Percentiles rank a stretch among this genome's conserved stretches.
phyloP scores from a whole-genome alignment of 2,113 vertebrate species.

The human (Homo sapiens) region GRCh38 chr11:25448001-25448500 shows the following conservation, averaged over 20 bases:
- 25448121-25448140: neutral
- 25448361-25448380: neutral
- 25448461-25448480: neutral
- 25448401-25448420: no score
- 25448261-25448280: neutral
- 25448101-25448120: no score
- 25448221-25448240: neutral
- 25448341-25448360: neutral
- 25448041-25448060: neutral
- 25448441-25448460: neutral
- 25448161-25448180: neutral
- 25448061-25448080: neutral
- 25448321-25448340: no score
- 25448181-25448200: neutral
- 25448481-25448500: neutral
- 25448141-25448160: neutral
- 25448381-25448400: neutral
- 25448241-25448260: neutral
- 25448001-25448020: neutral
- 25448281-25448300: neutral
- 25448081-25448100: neutral
- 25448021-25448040: neutral
- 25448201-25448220: neutral
- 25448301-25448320: neutral
- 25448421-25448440: neutral